Conservation (phyloP, 2,113 vertebrate species). For the Osmerus mordax region DNA sequence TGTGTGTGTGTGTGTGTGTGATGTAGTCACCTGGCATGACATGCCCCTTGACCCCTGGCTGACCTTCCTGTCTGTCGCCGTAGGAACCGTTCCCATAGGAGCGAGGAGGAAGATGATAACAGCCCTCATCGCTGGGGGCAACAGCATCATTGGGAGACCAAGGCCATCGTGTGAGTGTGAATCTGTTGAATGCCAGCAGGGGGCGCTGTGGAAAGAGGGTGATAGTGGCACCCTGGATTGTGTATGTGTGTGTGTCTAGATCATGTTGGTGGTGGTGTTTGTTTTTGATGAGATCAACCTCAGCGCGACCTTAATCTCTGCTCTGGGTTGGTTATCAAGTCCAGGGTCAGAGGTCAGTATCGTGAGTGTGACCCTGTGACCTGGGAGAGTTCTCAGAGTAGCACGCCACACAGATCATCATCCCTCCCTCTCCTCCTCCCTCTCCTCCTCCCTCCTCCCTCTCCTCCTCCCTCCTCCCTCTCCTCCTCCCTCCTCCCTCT, state of each 20-base stretch:
- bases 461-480: too few species aligned
- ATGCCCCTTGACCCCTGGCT: not conserved
- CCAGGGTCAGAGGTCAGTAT: conserved; percentile 44
- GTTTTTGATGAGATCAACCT: conserved; percentile 9
- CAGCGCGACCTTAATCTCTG: conserved; percentile 25
- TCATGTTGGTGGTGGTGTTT: not conserved
- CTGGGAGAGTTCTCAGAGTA: too few species aligned
- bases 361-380: conserved; percentile 17
- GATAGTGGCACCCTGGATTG: not conserved
- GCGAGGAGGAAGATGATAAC: conserved; percentile 56
- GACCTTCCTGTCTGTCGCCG: not conserved
- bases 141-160: conserved; percentile 56
- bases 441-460: too few species aligned
- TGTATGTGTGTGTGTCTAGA: not conserved
- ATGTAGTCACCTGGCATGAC: not conserved
- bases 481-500: too few species aligned
- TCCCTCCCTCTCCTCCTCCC: not conserved
- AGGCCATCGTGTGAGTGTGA: conserved; percentile 66
- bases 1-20: too few species aligned
- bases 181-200: conserved; percentile 4
- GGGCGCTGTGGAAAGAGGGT: not conserved
- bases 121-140: conserved; percentile 47
- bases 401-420: not conserved
- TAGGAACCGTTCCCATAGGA: conserved; percentile 48
- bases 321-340: conserved; percentile 28